Conservation (phyloP, 1,140 invertebrate genomes). For the Heliothis virescens region DNA sequence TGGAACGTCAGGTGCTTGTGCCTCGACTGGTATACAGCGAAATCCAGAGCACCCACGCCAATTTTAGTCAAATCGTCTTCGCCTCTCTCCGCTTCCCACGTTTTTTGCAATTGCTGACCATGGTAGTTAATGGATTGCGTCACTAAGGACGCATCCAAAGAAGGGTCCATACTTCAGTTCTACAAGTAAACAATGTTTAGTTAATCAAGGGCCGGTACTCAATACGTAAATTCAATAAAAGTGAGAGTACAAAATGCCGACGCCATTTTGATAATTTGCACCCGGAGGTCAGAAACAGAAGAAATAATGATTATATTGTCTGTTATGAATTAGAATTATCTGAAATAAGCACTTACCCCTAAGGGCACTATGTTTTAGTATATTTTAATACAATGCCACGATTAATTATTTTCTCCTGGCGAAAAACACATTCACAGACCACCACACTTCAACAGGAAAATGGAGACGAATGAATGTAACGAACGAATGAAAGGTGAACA, state of each 20-base stretch:
- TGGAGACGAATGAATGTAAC: neutral
- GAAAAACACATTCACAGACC: constrained; percentile 4
- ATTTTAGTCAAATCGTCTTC: constrained; percentile 90
- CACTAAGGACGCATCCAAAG: constrained; percentile 90
- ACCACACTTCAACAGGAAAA: neutral
- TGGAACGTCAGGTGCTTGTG: constrained; percentile 92
- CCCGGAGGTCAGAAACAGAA: neutral
- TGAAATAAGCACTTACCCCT: neutral
- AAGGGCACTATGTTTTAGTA: neutral
- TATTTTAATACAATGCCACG: neutral
- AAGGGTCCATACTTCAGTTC: constrained; percentile 76
- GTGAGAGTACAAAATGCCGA: constrained; percentile 6
- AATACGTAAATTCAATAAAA: constrained; percentile 3
- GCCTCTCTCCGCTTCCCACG: constrained; percentile 93
- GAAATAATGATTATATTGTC: neutral
- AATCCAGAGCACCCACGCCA: constrained; percentile 90
- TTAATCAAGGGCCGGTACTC: too few species aligned
- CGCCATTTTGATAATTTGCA: constrained; percentile 41
- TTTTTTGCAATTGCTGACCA: constrained; percentile 93
- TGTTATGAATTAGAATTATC: neutral
- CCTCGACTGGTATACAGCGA: constrained; percentile 91
- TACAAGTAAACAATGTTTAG: constrained; percentile 1
- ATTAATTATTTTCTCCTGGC: constrained; percentile 1
- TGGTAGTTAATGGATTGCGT: constrained; percentile 92
- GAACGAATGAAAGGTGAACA: neutral